Base-by-base conservation (phyloP, 2,888 invertebrate species). In the Mesorhabditis sp. region DNA sequence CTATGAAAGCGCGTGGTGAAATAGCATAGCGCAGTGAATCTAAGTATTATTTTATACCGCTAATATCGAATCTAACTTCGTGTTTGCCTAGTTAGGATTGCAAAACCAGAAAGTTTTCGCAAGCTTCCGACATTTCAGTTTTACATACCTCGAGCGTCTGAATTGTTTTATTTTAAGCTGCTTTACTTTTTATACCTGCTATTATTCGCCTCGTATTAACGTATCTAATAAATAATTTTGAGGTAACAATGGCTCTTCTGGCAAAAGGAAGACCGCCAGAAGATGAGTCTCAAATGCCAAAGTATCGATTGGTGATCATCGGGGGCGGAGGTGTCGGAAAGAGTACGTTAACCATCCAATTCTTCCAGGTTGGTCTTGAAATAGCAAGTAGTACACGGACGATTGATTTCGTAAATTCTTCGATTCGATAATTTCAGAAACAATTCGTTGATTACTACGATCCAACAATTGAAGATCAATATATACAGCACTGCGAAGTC, bases 291-390 rank as follows among this genome's bases (percentile, higher is more conserved):
- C 71, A 80, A 67, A 73, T 83, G 64, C 83, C 82, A 5, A 79
- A 76, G n/a, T 84, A 79, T 71, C 83, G 81, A 62, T 67, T 84
- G 42, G 80, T 80, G 28, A 80, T 83, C 6, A 82, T 83, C 61
- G 82, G 82, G 5, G 82, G 79, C 67, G 83, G 82, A 69, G 82
- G 80, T 5, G 82, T 82, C 43, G 80, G 94, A 75, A 95, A 95
- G 89, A 93, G 93, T 83, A 93, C 94, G n/a, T 90, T 95, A 82
- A 95, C 95, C n/a, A 94, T 94, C 86, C 93, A 95, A 88, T 94
- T 93, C 88, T 94, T 95, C 87, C 94, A 95, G 88, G 84, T 82
- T 63, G n/a, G 28, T 63, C 13, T 63, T 15, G 15, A 15, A 15
- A 10, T 15, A 15, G 41, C 41, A 15, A 10, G 13, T 63, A 10